Conservation (phyloP, 2,888 invertebrate species). For the Eupithecia subfuscata region DNA sequence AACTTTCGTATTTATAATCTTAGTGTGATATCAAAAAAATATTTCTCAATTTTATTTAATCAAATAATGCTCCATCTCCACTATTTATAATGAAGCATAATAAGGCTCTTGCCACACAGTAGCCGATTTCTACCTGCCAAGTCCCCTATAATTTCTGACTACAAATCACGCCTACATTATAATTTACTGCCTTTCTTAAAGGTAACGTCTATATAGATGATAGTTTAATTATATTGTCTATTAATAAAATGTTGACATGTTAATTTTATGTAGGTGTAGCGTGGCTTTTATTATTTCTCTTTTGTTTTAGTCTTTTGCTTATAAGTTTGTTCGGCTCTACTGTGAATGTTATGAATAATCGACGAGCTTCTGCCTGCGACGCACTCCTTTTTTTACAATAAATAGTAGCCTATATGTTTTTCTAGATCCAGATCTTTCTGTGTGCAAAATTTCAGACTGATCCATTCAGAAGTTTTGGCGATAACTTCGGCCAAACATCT, state of each 20-base stretch:
- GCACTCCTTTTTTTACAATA: no score
- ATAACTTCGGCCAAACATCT: no score
- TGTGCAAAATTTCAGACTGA: no score
- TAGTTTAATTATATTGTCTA: constrained; percentile 60
- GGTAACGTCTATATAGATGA: constrained; percentile 43
- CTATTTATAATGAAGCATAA: constrained; percentile 9
- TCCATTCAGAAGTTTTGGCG: no score
- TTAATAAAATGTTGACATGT: constrained; percentile 60
- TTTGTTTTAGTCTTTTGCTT: constrained; percentile 2
- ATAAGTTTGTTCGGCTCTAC: no score
- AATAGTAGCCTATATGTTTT: no score
- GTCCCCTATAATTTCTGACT: constrained; percentile 43
- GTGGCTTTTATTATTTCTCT: constrained; percentile 3
- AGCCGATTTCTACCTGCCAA: constrained; percentile 41
- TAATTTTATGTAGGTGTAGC: constrained; percentile 52
- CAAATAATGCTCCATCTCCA: neutral
- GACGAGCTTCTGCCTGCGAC: no score
- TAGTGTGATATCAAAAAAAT: no score
- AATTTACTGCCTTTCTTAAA: constrained; percentile 39
- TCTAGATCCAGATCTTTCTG: no score
- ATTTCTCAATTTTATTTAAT: neutral
- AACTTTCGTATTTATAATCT: no score
- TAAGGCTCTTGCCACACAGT: constrained; percentile 38
- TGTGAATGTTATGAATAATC: no score
- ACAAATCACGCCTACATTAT: constrained; percentile 48